A percentile compares a stretch with the other conserved stretches of the same genome.
These are phyloP conservation scores for Tillus elongatus DNA, from an alignment of 2,888 invertebrate species.

Conservation along the genomic window DNA sequence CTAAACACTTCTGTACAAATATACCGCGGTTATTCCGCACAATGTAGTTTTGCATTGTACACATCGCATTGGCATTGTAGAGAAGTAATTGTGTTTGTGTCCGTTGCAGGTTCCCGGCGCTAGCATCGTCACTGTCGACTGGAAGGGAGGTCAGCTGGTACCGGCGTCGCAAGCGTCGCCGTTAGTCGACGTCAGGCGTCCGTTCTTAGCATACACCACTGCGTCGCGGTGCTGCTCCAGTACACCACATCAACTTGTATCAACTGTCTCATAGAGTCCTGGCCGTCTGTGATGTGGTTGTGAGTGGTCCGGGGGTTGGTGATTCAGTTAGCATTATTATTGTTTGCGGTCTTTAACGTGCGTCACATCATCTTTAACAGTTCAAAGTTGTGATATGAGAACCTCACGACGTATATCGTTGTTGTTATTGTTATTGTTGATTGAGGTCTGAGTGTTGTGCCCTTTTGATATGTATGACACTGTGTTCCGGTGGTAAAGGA, in stretches of 20 bases:
- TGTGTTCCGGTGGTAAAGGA: neutral
- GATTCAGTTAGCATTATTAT: too few species aligned
- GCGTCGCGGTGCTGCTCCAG: too few species aligned
- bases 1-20: too few species aligned
- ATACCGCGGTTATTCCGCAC: too few species aligned
- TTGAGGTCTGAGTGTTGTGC: neutral
- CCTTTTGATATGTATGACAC: conserved; percentile 7
- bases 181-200: conserved; percentile 49
- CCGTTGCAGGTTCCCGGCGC: conserved; percentile 43
- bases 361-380: too few species aligned
- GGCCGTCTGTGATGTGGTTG: too few species aligned
- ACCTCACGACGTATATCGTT: too few species aligned
- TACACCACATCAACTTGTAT: conserved; percentile 15
- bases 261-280: conserved; percentile 11
- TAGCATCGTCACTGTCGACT: conserved; percentile 30
- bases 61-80: too few species aligned
- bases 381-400: too few species aligned
- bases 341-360: too few species aligned
- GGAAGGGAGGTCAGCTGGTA: conserved; percentile 40
- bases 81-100: conserved; percentile 31
- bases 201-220: conserved; percentile 30
- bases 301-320: too few species aligned
- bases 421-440: conserved; percentile 8
- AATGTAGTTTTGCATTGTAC: too few species aligned
- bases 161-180: conserved; percentile 47